Base-by-base conservation (phyloP, 2,113 vertebrate species). In the Pleuronectes platessa region DNA sequence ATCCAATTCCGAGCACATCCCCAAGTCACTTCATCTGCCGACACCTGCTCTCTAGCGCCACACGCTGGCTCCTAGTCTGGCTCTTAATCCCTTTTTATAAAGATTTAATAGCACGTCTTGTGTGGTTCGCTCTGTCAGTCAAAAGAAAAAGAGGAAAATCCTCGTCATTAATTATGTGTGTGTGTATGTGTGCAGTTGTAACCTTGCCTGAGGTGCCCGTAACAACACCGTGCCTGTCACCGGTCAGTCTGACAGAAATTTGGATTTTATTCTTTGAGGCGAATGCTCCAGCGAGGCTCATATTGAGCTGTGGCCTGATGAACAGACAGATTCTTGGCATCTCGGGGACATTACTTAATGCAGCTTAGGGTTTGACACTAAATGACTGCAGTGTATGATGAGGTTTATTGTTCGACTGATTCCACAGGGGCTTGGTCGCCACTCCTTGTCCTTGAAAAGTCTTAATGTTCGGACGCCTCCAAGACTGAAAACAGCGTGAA, bases 251-350 rank as follows among this genome's bases (percentile, higher is more conserved):
- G 86, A 82, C 76, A 63, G 67, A 74, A 75, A 66, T 84, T 80
- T 87, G 68, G 76, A 84, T 45, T 10, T 84, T 49, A 63, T 53
- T 49, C 67, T 54, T 53, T 10, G 4, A 68, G 54, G 62, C 3
- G 37, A 63, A 56, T 37, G 1, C 23, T 60, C 66, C 49, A 47
- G 42, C 27, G 60, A 79, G 72, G 20, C 40, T 71, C 51, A 49
- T 61, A 74, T 71, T 78, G 31, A 74, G 31, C 63, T 23, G 56
- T 64, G 84, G 55, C 72, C 68, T 71, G 10, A 61, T 79, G 74
- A 84, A 82, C 53, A 83, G 70, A 81, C 58, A 70, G 62, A 45
- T 83, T 86, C 62, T 79, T 86, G 88, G 78, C 86, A 61, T 45
- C 49, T 26, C 2, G 21, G 66, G 66, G 20, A 40, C 65, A 63